Evolutionary conservation across 2,113 vertebrate species (phyloP), one percentile per base, ranked within the genome.

Genomic region (Mesocricetus auratus): DNA sequence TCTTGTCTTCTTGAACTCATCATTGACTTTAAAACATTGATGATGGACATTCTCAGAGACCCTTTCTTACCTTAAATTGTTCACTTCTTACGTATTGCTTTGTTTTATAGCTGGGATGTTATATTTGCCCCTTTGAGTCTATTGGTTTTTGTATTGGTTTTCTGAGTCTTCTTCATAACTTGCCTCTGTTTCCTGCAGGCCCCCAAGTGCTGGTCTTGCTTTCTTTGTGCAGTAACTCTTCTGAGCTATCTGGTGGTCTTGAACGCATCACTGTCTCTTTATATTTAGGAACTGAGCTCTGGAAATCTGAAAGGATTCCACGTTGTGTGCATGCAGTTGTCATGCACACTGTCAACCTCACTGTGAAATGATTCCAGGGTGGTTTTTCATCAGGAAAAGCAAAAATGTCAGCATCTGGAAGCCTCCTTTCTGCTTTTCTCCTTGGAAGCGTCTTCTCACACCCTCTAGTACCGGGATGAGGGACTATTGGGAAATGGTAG

Each of bases 1-100:
- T n/a, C 74, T 75, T 62, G 75, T 45, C 81, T 93, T 88, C 56
- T n/a, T 86, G n/a, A 64, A 9, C 7, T 88, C 11, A 50, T 73
- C 39, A 93, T 66, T 64, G 56, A 75, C 69, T 85, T 85, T 69
- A 11, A 39, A n/a, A 75, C 83, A 73, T 73, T 15, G 7, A 2
- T 45, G 71, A 36, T 45, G 26, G 0, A 83, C 26, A 47, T 45
- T 90, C 24, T 47, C 68, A 36, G 6, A 60, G 53, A 13, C 16
- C 21, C 73, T 53, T 71, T n/a, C 22, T 9, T 19, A 5, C 66
- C 21, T 5, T 88, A 56, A 12, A 71, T n/a, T 86, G 31, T 60
- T 90, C 39, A 56, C 2, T 0, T 22, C 31, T 77, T 60, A 33
- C 24, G 8, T 26, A 42, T 19, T 39, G 5, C 16, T 36, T 79